These are phyloP conservation scores for Myrmecobius fasciatus DNA, from an alignment of 2,113 vertebrate genomes.

Conservation along the genomic window DNA sequence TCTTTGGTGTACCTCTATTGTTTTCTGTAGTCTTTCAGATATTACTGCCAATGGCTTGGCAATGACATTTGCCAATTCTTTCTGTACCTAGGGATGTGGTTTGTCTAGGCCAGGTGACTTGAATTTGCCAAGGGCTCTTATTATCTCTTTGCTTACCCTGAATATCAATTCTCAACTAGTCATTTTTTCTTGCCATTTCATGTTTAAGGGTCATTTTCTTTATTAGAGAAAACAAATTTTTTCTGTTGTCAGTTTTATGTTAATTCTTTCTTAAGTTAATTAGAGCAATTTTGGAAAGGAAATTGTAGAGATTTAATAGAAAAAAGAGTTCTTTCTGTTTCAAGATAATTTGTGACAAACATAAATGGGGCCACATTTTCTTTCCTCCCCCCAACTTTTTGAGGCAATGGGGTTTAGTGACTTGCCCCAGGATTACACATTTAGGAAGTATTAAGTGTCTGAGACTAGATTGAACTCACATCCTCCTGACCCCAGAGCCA, in stretches of 20 bases:
- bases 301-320: not conserved
- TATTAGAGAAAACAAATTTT: not conserved
- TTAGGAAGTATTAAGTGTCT: no score
- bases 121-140: not conserved
- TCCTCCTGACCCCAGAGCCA: no score
- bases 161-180: not conserved
- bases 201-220: not conserved
- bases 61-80: not conserved
- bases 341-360: not conserved
- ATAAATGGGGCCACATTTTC: not conserved
- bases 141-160: not conserved
- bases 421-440: no score
- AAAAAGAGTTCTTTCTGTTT: not conserved
- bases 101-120: not conserved
- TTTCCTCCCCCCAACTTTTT: no score
- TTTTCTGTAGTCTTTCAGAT: not conserved
- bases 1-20: not conserved
- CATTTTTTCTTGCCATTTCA: not conserved
- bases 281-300: not conserved
- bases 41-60: not conserved
- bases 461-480: no score
- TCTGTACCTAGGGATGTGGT: not conserved
- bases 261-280: not conserved
- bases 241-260: not conserved
- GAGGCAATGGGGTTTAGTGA: no score